Evolutionary conservation across 1,140 invertebrate genomes (phyloP), one percentile per base, ranked within the genome.

Genomic region (Drosophila ohnishii): DNA sequence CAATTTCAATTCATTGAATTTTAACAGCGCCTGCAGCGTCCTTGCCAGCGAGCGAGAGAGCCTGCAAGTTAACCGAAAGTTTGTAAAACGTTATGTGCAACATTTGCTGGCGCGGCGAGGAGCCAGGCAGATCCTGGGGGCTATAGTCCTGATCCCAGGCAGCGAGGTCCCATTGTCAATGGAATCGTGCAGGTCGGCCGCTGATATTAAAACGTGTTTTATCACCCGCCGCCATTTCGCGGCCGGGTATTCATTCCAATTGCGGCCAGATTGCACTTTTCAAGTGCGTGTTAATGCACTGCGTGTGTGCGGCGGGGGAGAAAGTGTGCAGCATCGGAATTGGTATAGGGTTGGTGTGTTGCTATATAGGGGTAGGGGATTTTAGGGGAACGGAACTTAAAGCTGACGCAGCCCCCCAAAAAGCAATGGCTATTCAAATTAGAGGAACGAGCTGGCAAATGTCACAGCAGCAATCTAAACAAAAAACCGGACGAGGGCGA

Each of bases 1-100:
- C 78, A 88, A 90, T 90, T 90, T 90, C 88, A 82, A 80, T 90
- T 90, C 84, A 90, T 90, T 90, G 88, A 90, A 90, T 90, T 90
- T 90, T 90, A 90, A 90, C 81, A 73, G 84, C 70, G 80, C 85
- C 69, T 87, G 82, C 80, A 80, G 69, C 45, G 69, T 72, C 69
- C 69, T 72, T 59, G 69, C 51, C 25, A 42, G 56, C 16, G 32
- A 53, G 32, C n/a, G 16, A 13, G 50, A 19, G 11, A 35, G 30
- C 32, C 51, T 55, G 51, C 51, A 42, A 57, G 64, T 63, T 79
- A 65, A 87, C 76, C 80, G 73, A 63, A 84, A 80, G 76, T 88
- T 88, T 87, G 84, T 88, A 88, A 80, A 87, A 88, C 80, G 84
- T 78, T 84, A 87, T 89, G 70, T 88, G 84, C 76, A 89, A 88